These are phyloP conservation scores for Psophia crepitans DNA, from an alignment of 2,113 vertebrate species.

Conservation along the genomic window DNA sequence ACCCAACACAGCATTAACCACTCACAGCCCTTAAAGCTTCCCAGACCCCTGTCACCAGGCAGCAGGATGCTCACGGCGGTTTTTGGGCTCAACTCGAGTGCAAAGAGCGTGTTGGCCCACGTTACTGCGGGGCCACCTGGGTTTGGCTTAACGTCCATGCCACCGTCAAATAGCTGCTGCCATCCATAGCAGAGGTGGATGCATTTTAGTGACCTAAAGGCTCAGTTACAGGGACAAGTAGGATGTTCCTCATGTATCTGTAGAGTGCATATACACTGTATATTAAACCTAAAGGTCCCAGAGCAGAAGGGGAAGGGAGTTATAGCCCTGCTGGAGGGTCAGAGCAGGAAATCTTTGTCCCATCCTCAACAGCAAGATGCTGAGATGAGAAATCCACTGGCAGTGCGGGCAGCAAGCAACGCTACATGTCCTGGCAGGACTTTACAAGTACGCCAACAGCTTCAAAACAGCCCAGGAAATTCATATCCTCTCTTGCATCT, in stretches of 20 bases:
- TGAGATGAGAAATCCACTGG: neutral
- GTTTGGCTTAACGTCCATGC: neutral
- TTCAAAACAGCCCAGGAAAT: neutral
- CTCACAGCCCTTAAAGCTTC: neutral
- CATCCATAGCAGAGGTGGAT: neutral
- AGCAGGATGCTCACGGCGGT: neutral
- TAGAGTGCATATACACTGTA: accelerated
- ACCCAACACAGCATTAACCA: neutral
- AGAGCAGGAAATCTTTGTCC: neutral
- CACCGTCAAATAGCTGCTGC: neutral
- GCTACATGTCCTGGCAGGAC: neutral
- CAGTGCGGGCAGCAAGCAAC: accelerated
- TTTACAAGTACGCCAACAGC: neutral
- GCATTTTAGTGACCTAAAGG: neutral
- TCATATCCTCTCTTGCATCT: neutral
- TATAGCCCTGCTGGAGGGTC: neutral
- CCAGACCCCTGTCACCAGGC: neutral
- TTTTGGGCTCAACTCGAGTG: neutral
- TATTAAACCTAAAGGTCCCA: neutral
- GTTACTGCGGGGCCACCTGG: accelerated
- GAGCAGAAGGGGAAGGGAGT: neutral
- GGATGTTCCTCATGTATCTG: neutral
- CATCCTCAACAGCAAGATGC: neutral
- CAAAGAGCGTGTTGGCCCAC: accelerated
- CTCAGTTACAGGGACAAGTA: neutral